Evolutionary conservation across 2,113 vertebrate species (phyloP).

Genomic region (Limanda limanda): DNA sequence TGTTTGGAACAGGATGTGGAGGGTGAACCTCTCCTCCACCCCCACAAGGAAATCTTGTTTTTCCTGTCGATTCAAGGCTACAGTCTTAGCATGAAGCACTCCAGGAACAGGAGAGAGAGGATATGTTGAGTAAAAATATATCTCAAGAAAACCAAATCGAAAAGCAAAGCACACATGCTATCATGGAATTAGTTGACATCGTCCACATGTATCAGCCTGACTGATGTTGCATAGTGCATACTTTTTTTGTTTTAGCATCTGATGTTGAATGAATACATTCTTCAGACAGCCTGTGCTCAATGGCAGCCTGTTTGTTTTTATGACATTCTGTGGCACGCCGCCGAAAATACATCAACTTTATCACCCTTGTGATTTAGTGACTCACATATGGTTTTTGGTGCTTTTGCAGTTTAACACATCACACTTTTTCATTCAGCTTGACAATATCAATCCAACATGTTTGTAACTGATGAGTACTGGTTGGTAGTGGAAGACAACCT

Average conservation of each 20-base stretch:
- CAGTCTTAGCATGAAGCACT: slow-evolving; percentile 47
- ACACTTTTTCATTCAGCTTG: slow-evolving; percentile 11
- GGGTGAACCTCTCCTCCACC: slow-evolving; percentile 69
- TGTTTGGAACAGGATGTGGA: slow-evolving; percentile 72
- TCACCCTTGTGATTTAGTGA: slow-evolving; percentile 3
- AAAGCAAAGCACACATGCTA: neutral
- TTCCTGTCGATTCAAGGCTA: slow-evolving; percentile 61
- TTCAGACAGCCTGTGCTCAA: slow-evolving; percentile 9
- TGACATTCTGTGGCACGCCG: slow-evolving; percentile 3
- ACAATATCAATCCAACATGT: slow-evolving; percentile 21
- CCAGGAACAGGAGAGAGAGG: slow-evolving; percentile 21
- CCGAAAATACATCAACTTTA: slow-evolving; percentile 22
- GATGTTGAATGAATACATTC: slow-evolving; percentile 18
- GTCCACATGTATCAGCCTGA: slow-evolving; percentile 9
- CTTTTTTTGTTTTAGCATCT: slow-evolving; percentile 17
- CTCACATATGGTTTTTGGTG: slow-evolving; percentile 9
- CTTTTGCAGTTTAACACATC: neutral
- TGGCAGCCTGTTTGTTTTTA: slow-evolving; percentile 31
- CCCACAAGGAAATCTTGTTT: slow-evolving; percentile 67
- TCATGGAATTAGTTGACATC: neutral
- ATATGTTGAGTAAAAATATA: neutral
- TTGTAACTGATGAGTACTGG: slow-evolving; percentile 11
- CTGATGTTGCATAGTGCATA: neutral
- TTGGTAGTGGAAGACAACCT: neutral
- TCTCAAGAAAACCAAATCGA: neutral